Conservation (phyloP, 2,888 invertebrate species). For the Tholera decimalis region DNA sequence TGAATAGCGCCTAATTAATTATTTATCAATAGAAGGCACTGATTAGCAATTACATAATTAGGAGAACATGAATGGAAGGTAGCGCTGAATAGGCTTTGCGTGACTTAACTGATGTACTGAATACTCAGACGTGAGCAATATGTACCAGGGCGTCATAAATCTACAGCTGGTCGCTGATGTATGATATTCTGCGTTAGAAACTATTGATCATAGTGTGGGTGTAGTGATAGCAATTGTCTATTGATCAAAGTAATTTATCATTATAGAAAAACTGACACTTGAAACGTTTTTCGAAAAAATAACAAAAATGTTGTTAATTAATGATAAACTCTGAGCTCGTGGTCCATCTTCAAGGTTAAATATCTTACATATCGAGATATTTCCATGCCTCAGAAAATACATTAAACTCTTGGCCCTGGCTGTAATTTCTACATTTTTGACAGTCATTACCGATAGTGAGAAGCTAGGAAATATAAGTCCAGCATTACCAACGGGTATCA, state of each 20-base stretch:
- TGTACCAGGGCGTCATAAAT: constrained; percentile 35
- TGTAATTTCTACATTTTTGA: too few species aligned
- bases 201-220: constrained; percentile 23
- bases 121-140: constrained; percentile 6
- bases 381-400: too few species aligned
- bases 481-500: too few species aligned
- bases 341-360: too few species aligned
- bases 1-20: constrained; percentile 40
- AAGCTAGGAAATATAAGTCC: too few species aligned
- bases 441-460: too few species aligned
- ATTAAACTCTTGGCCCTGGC: too few species aligned
- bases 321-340: neutral
- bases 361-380: too few species aligned
- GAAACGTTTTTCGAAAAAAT: neutral
- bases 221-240: neutral
- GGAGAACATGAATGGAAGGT: constrained; percentile 31
- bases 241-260: constrained; percentile 17
- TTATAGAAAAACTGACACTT: neutral
- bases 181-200: neutral
- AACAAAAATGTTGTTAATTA: neutral
- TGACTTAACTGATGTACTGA: constrained; percentile 16
- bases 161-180: constrained; percentile 10
- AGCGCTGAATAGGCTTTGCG: constrained; percentile 32
- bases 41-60: constrained; percentile 47
- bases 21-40: constrained; percentile 4